Conservation (phyloP, 1,140 invertebrate species). For the Andricus grossulariae region DNA sequence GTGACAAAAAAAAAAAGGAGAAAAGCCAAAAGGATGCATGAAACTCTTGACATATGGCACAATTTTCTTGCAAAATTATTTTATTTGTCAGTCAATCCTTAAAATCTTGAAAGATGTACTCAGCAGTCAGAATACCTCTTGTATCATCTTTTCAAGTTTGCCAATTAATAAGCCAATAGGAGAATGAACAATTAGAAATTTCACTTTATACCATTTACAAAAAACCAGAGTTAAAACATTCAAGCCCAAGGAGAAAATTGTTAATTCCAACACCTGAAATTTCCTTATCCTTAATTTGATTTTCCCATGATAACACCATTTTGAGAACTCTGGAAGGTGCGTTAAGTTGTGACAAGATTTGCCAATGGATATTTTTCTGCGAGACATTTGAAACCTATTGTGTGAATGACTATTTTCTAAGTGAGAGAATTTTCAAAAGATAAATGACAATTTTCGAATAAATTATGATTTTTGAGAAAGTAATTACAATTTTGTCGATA, state of each 20-base stretch:
- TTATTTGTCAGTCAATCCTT: neutral
- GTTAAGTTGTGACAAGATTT: slow-evolving; percentile 77
- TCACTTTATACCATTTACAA: no score
- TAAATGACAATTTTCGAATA: no score
- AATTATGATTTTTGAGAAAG: no score
- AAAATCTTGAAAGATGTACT: slow-evolving; percentile 1
- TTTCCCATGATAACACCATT: slow-evolving; percentile 50
- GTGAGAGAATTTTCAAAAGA: no score
- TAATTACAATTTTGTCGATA: no score
- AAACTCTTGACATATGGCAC: slow-evolving; percentile 34
- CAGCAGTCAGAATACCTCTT: slow-evolving; percentile 50
- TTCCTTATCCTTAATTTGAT: slow-evolving; percentile 40
- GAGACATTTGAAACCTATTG: neutral
- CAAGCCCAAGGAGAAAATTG: neutral
- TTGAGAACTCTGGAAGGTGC: slow-evolving; percentile 76
- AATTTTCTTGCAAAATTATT: no score
- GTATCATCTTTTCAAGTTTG: no score
- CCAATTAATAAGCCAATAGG: no score
- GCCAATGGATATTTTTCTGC: slow-evolving; percentile 50
- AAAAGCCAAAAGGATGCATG: slow-evolving; percentile 49
- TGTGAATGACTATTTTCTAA: neutral
- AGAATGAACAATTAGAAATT: no score
- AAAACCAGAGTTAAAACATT: neutral
- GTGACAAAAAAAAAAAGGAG: slow-evolving; percentile 58
- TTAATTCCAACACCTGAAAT: slow-evolving; percentile 54